Evolutionary conservation across 2,888 invertebrate genomes (phyloP).

Genomic region (Gastrophysa polygoni): DNA sequence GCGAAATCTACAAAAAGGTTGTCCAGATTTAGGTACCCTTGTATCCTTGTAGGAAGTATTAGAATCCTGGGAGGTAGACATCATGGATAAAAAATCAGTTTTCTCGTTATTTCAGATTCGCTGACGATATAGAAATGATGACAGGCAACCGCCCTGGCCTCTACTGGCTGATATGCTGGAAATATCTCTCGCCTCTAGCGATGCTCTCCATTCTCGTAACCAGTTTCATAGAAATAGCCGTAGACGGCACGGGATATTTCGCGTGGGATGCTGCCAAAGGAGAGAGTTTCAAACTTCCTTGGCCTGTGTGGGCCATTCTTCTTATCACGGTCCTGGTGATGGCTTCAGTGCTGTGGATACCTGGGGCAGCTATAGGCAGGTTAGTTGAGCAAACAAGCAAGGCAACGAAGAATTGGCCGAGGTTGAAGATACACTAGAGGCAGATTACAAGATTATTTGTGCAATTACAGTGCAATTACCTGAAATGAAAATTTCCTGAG

Average conservation of each 20-base stretch:
- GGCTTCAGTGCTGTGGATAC: conserved; percentile 88
- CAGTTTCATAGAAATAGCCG: conserved; percentile 79
- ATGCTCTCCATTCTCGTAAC: conserved; percentile 87
- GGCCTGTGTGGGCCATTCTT: conserved; percentile 85
- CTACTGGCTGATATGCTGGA: conserved; percentile 95
- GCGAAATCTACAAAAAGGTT: no score
- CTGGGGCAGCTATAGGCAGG: conserved; percentile 81
- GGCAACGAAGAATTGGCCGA: no score
- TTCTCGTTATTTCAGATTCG: conserved; percentile 67
- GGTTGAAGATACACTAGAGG: no score
- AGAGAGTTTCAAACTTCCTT: conserved; percentile 75
- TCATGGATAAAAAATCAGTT: no score
- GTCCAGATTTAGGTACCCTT: no score
- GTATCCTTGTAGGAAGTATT: no score
- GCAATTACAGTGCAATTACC: no score
- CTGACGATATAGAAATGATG: conserved; percentile 94
- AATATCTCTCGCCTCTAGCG: conserved; percentile 87
- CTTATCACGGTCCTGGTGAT: conserved; percentile 76
- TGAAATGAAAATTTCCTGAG: no score
- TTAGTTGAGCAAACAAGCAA: conserved; percentile 52
- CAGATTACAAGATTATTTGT: no score
- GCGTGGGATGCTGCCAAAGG: conserved; percentile 82
- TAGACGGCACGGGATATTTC: conserved; percentile 82
- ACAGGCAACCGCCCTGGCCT: conserved; percentile 86
- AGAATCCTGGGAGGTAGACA: no score